phyloP scores from a whole-genome alignment of 92 coral and sea anemone species.

The Epizoanthus scotinus region DNA sequence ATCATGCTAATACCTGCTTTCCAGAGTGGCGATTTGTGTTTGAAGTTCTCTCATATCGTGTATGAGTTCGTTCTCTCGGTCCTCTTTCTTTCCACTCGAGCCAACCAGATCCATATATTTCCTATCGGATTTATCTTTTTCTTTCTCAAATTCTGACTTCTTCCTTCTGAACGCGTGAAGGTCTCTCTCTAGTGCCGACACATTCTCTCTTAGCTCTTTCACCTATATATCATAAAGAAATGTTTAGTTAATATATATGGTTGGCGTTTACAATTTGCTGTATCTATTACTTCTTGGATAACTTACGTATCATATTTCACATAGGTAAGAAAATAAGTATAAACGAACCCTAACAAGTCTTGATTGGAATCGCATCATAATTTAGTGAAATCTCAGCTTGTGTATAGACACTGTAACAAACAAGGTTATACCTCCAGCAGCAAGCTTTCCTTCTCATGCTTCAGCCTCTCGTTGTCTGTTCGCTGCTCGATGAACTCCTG shows the following conservation, averaged over 20 bases:
- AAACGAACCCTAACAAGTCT: too few species aligned
- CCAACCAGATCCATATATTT: constrained; percentile 32
- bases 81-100: constrained; percentile 15
- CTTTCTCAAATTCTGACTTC: constrained; percentile 37
- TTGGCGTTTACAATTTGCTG: too few species aligned
- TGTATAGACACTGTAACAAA: too few species aligned
- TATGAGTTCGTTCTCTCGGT: constrained; percentile 40
- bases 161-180: constrained; percentile 29
- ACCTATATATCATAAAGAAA: neutral
- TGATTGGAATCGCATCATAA: too few species aligned
- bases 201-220: constrained; percentile 17
- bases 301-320: too few species aligned
- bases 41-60: constrained; percentile 47
- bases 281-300: too few species aligned
- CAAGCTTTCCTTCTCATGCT: constrained; percentile 64
- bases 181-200: constrained; percentile 23
- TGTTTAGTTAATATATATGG: neutral
- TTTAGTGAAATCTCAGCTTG: too few species aligned
- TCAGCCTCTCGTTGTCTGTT: constrained; percentile 64
- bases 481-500: constrained; percentile 74
- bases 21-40: constrained; percentile 54
- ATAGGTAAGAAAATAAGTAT: too few species aligned
- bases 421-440: constrained; percentile 40
- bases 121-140: constrained; percentile 32
- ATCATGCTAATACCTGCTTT: constrained; percentile 40